phyloP scores from a whole-genome alignment of 2,797 vertebrate species.

The Mus caroli region DNA sequence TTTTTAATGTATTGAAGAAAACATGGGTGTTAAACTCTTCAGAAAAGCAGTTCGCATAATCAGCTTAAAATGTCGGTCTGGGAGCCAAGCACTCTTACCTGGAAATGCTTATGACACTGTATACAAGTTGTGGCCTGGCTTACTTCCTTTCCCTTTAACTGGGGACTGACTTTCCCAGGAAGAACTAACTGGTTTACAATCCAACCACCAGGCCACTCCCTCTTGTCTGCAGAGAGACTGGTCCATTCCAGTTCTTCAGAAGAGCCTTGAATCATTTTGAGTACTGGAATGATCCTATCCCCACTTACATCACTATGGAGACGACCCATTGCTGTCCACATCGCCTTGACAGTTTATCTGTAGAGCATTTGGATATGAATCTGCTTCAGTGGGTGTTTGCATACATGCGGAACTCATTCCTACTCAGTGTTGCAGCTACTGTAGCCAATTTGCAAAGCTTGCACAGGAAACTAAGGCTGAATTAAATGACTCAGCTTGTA shows the following conservation, averaged over 20 bases:
- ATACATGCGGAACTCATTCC: not conserved
- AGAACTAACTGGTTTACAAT: slow-evolving; percentile 38
- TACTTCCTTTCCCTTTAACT: slow-evolving; percentile 47
- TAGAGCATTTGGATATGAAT: not conserved
- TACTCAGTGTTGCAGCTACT: not conserved
- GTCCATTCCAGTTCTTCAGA: slow-evolving; percentile 61
- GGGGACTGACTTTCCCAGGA: slow-evolving; percentile 81
- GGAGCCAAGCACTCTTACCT: slow-evolving; percentile 79
- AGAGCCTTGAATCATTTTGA: slow-evolving; percentile 23
- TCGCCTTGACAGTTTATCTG: not conserved
- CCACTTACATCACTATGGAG: not conserved
- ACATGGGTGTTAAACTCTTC: accelerated
- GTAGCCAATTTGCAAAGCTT: slow-evolving; percentile 4
- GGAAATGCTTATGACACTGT: slow-evolving; percentile 62
- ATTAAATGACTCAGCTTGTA: not conserved
- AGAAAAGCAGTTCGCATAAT: slow-evolving; percentile 49
- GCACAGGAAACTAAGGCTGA: not conserved
- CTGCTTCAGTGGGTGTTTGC: not conserved
- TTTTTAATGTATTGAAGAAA: slow-evolving; percentile 45
- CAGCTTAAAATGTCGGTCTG: slow-evolving; percentile 28
- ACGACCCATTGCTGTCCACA: not conserved
- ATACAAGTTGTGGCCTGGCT: slow-evolving; percentile 58
- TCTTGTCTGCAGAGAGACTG: not conserved
- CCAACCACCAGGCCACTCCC: slow-evolving; percentile 63
- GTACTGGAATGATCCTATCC: not conserved